These are phyloP conservation scores for Promerops cafer DNA, from an alignment of 2,113 vertebrate genomes.

Conservation along the genomic window DNA sequence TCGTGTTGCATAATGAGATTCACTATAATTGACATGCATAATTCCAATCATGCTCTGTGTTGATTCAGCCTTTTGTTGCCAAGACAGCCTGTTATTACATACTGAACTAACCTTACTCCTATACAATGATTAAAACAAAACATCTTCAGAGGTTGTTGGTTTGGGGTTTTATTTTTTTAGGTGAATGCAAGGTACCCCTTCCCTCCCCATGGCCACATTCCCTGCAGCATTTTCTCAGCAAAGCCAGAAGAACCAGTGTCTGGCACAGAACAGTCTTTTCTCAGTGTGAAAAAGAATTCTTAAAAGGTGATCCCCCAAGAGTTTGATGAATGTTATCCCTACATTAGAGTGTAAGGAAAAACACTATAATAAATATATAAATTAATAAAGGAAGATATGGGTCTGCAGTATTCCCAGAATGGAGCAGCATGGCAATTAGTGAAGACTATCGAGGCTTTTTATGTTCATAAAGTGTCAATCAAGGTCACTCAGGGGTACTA, in stretches of 20 bases:
- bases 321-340: neutral
- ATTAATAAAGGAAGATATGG: neutral
- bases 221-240: neutral
- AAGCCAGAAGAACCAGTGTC: neutral
- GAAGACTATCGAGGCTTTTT: neutral
- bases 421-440: neutral
- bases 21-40: slow-evolving; percentile 66
- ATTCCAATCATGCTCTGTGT: slow-evolving; percentile 45
- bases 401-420: neutral
- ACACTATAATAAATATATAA: slow-evolving; percentile 1
- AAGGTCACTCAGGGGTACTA: neutral
- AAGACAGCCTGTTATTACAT: slow-evolving; percentile 58
- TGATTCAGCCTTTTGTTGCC: slow-evolving; percentile 57
- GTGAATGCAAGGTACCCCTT: neutral
- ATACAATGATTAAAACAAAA: slow-evolving; percentile 24
- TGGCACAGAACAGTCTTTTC: neutral
- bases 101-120: slow-evolving; percentile 2
- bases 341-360: neutral
- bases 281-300: neutral
- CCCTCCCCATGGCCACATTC: neutral
- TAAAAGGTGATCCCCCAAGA: neutral
- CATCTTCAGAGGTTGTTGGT: neutral
- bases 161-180: neutral
- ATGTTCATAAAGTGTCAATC: neutral
- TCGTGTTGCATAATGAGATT: slow-evolving; percentile 55